Evolutionary conservation across 92 coral and sea anemone species (phyloP), one percentile per base, ranked within the genome.

Genomic region (Phenganax marumi): DNA sequence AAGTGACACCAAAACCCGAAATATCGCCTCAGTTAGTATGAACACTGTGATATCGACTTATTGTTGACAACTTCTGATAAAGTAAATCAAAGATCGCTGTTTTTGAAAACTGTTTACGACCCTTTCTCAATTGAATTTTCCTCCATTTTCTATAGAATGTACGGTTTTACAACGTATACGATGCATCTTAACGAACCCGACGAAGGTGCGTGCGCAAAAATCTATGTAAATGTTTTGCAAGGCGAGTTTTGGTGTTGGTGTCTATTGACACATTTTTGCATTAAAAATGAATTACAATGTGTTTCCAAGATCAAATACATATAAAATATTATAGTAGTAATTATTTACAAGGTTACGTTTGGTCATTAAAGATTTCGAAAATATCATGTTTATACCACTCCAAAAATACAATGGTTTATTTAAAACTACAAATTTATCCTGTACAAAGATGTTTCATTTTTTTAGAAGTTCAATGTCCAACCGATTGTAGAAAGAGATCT

Each of bases 401-500:
- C 2, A 33, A 33, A 1, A 33, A 1, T 33, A 21, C 21, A 23
- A 7, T 12, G 65, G 61, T 55, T 12, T 55, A 8, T 55, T 12
- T 0, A n/a, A 12, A 55, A 12, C 65, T 18, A 8, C 13, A 58
- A 8, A 7, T 18, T 8, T 18, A 58, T 12, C 16, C 16, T 58
- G 7, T 7, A 58, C 5, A 33, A 1, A 1, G 43, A 33, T 33
- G 3, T 14, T 18, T 58, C 19, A 16, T 17, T 23, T 12, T 64
- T 68, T 8, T 70, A 94, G 98, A 89, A 70, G 74, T 80, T 21
- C 80, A 90, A 22, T 95, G 98, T 72, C 96, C 88, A 18, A 92
- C 97, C 16, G 98, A 95, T 68, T 90, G 98, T 77, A 87, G 98
- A 49, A 91, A 92, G 61, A 85, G 98, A 71, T 91, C 98, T 12